Percentiles rank a stretch among this genome's conserved stretches.
phyloP scores from a whole-genome alignment of 2,113 vertebrate genomes.

The Hemiscyllium ocellatum region DNA sequence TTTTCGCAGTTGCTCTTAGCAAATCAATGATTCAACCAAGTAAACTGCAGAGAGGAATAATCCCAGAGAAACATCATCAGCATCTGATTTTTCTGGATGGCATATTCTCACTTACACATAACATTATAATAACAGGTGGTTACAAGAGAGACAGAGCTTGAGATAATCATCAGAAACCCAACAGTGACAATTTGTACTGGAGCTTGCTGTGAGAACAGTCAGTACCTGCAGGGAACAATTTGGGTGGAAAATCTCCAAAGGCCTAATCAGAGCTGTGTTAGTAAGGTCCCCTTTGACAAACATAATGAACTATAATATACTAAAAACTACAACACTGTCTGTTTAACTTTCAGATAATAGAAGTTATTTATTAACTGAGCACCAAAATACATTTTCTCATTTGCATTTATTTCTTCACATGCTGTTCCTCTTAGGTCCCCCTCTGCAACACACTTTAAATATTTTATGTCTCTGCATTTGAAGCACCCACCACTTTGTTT shows the following conservation, averaged over 20 bases:
- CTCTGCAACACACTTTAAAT: background rate
- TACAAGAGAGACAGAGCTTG: background rate
- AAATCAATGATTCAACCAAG: background rate
- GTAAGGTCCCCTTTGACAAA: background rate
- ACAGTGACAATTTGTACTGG: conserved; percentile 18
- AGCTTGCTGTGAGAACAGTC: conserved; percentile 27
- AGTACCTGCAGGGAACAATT: conserved; percentile 30
- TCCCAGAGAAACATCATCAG: background rate
- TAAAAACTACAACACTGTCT: background rate
- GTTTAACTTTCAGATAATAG: background rate
- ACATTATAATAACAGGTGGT: conserved; percentile 12
- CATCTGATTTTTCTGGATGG: background rate
- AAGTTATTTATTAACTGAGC: background rate
- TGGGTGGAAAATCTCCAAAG: conserved; percentile 7
- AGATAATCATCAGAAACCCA: conserved; percentile 14
- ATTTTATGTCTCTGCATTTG: background rate
- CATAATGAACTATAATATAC: background rate
- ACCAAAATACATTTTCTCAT: background rate
- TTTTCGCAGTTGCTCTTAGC: background rate
- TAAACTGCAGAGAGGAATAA: conserved; percentile 14
- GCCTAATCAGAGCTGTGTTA: background rate
- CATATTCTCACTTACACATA: conserved; percentile 18
- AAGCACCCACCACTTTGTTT: background rate
- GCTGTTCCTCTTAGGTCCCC: too few species aligned
- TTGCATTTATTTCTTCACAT: too few species aligned